Conservation (phyloP, 2,888 invertebrate species). For the Sialis fuliginosa region DNA sequence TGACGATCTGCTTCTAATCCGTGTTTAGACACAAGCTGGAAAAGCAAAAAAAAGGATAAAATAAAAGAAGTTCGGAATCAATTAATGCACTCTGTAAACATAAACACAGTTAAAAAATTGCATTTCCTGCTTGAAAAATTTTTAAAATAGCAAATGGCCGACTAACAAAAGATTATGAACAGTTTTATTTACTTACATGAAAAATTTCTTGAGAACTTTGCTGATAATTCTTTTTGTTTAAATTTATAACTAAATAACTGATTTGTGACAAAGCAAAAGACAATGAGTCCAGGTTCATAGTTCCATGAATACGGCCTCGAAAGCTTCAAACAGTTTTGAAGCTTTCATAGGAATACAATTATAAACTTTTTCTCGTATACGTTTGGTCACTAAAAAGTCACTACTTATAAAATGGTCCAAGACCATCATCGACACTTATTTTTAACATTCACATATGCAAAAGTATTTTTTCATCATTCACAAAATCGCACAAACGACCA, state of each 20-base stretch:
- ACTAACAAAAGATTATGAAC: not conserved
- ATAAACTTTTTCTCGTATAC: slow-evolving; percentile 30
- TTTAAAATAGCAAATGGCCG: slow-evolving; percentile 1
- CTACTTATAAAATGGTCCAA: slow-evolving; percentile 26
- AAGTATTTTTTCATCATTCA: not conserved
- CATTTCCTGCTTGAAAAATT: not conserved
- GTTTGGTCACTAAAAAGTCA: slow-evolving; percentile 21
- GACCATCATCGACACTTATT: slow-evolving; percentile 26
- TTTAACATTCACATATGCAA: slow-evolving; percentile 3
- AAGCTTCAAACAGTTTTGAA: slow-evolving; percentile 91
- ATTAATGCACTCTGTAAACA: too few species aligned
- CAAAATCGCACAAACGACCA: not conserved
- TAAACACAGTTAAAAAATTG: not conserved
- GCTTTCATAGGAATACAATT: slow-evolving; percentile 70
- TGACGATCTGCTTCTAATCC: slow-evolving; percentile 96
- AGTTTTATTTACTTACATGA: slow-evolving; percentile 48
- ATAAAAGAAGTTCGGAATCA: not conserved
- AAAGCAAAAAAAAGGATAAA: slow-evolving; percentile 10
- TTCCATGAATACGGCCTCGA: slow-evolving; percentile 72
- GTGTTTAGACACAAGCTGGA: slow-evolving; percentile 74
- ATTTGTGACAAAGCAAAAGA: slow-evolving; percentile 98
- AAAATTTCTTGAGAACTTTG: slow-evolving; percentile 75
- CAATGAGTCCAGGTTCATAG: slow-evolving; percentile 98
- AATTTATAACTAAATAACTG: slow-evolving; percentile 88
- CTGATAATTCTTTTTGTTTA: slow-evolving; percentile 91